phyloP scores from a whole-genome alignment of 2,888 invertebrate genomes.

The Hanleya hanleyi region DNA sequence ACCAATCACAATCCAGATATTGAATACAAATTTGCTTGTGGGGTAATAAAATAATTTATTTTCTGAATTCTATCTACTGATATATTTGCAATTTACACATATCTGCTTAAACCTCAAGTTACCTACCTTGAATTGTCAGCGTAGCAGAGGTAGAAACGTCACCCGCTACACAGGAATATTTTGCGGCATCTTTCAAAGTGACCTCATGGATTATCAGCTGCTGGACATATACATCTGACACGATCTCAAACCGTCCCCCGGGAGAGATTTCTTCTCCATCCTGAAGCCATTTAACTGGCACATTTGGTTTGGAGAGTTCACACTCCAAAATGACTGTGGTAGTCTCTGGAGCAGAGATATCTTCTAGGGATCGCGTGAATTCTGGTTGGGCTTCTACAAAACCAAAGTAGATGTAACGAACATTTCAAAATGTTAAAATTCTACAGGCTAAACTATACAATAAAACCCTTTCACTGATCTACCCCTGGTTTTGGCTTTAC shows the following conservation, averaged over 20 bases:
- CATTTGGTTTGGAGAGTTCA: constrained; percentile 61
- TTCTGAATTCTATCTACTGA: too few relatives aligned
- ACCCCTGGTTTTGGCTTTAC: too few relatives aligned
- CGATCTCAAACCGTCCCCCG: not conserved
- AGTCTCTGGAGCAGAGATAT: constrained; percentile 53
- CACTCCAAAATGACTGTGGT: constrained; percentile 53
- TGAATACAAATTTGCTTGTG: too few relatives aligned
- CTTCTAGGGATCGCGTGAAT: constrained; percentile 55
- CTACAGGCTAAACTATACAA: too few relatives aligned
- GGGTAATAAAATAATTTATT: too few relatives aligned
- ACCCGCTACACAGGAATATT: constrained; percentile 50
- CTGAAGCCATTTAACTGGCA: constrained; percentile 57
- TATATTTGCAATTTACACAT: too few relatives aligned
- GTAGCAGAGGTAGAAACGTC: constrained; percentile 38
- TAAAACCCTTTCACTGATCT: too few relatives aligned
- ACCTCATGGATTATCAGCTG: constrained; percentile 81
- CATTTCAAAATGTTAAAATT: too few relatives aligned
- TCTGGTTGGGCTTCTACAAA: constrained; percentile 49
- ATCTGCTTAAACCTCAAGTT: too few relatives aligned
- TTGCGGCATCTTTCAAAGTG: constrained; percentile 68
- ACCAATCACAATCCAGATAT: too few relatives aligned
- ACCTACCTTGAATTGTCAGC: constrained; percentile 40
- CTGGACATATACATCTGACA: constrained; percentile 66
- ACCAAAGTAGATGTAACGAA: too few relatives aligned
- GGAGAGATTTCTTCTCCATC: constrained; percentile 50